Conservation (phyloP, 2,797 vertebrate species). For the Sebastes minor region DNA sequence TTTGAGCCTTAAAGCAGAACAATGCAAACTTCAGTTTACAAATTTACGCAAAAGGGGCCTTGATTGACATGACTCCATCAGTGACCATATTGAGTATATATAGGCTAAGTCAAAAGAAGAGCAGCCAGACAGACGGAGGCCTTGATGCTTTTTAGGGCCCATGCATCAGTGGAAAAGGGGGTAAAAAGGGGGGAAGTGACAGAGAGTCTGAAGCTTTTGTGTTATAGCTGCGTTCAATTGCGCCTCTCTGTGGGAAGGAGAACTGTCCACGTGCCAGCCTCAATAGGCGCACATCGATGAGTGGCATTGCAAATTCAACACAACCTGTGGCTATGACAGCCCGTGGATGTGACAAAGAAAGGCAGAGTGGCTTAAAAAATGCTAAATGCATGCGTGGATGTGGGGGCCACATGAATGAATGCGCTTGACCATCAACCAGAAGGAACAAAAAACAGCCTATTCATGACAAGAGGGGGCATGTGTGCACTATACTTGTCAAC, state of each 20-base stretch:
- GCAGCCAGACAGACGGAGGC: conserved; percentile 67
- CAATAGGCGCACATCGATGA: conserved; percentile 77
- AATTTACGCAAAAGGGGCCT: conserved; percentile 65
- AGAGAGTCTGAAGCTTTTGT: conserved; percentile 76
- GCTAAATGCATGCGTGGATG: conserved; percentile 55
- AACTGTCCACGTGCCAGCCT: conserved; percentile 82
- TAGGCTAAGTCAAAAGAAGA: conserved; percentile 59
- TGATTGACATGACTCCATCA: conserved; percentile 70
- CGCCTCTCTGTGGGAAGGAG: conserved; percentile 80
- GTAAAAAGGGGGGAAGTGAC: conserved; percentile 50
- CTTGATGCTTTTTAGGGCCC: conserved; percentile 71
- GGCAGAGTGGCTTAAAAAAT: conserved; percentile 64
- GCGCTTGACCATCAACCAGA: conserved; percentile 69
- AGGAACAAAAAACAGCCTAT: conserved; percentile 53
- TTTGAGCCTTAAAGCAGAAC: conserved; percentile 57
- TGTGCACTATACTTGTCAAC: conserved; percentile 16
- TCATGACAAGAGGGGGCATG: conserved; percentile 21
- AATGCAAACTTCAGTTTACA: conserved; percentile 72
- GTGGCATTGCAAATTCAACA: conserved; percentile 80
- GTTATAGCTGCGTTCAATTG: conserved; percentile 73
- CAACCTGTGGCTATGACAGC: conserved; percentile 81
- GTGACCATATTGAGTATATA: conserved; percentile 53
- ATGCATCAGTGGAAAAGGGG: conserved; percentile 62
- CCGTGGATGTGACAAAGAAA: conserved; percentile 72
- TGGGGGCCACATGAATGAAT: conserved; percentile 61